Percentiles rank a stretch among this genome's conserved stretches.
phyloP scores from a whole-genome alignment of 2,888 invertebrate species.

The Syrphus vitripennis region DNA sequence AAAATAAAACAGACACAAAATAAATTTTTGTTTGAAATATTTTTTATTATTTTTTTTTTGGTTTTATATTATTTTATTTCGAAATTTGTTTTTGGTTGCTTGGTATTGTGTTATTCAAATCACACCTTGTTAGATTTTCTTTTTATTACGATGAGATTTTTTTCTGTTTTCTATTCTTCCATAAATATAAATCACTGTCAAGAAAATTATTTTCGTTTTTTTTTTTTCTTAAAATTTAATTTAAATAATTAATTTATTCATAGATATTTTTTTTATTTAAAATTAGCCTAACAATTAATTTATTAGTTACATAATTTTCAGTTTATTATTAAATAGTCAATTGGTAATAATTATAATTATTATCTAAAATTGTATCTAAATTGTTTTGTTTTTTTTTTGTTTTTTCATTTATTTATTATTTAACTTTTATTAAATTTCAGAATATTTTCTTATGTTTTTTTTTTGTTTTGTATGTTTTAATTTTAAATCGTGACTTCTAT shows the following conservation, averaged over 20 bases:
- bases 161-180: conserved; percentile 33
- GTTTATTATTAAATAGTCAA: conserved; percentile 68
- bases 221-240: conserved; percentile 37
- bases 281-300: conserved; percentile 67
- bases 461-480: conserved; percentile 17
- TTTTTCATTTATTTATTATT: background rate
- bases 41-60: conserved; percentile 55
- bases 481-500: conserved; percentile 41
- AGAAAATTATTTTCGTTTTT: conserved; percentile 43
- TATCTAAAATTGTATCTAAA: conserved; percentile 68
- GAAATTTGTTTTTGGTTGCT: conserved; percentile 43
- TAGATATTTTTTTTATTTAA: conserved; percentile 50
- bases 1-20: background rate
- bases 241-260: conserved; percentile 48
- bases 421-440: background rate
- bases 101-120: conserved; percentile 54
- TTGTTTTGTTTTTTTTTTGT: conserved; percentile 23
- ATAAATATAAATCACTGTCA: conserved; percentile 68
- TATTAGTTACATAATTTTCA: conserved; percentile 66
- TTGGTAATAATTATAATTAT: conserved; percentile 56
- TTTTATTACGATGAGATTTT: conserved; percentile 56
- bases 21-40: conserved; percentile 63
- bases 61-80: conserved; percentile 46
- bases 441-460: conserved; percentile 15
- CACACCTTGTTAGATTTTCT: conserved; percentile 35